Conservation (phyloP, 2,888 invertebrate genomes). For the Eilema griseolum region DNA sequence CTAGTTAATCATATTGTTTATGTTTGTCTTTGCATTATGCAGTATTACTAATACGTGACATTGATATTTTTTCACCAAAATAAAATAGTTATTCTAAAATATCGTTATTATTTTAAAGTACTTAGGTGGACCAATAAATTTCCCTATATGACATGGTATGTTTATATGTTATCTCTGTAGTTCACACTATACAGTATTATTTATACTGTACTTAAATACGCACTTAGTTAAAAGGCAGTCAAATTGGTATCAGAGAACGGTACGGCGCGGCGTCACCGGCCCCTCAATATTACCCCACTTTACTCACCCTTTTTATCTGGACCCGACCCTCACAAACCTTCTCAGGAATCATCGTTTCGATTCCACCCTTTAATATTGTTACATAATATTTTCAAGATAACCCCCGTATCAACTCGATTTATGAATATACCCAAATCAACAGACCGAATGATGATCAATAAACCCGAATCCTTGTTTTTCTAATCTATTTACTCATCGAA, state of each 20-base stretch:
- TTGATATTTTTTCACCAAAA: no score
- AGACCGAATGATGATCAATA: constrained; percentile 52
- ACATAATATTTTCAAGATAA: constrained; percentile 68
- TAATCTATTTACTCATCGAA: constrained; percentile 7
- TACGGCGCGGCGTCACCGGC: constrained; percentile 57
- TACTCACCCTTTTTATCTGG: constrained; percentile 78
- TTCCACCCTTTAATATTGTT: constrained; percentile 71
- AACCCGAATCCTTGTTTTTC: constrained; percentile 28
- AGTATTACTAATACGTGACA: no score
- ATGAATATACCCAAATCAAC: constrained; percentile 54
- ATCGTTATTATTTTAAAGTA: no score
- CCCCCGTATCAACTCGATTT: constrained; percentile 57
- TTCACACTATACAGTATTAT: not conserved
- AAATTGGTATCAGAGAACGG: constrained; percentile 33
- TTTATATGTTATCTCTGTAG: not conserved
- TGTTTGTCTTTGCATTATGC: no score
- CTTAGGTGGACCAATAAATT: no score
- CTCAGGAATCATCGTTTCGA: constrained; percentile 73
- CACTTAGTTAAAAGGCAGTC: constrained; percentile 48
- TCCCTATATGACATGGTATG: not conserved
- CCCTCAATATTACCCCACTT: constrained; percentile 69
- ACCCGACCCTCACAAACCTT: constrained; percentile 74
- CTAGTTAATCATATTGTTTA: no score
- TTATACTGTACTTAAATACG: constrained; percentile 37
- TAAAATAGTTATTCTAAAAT: no score